phyloP scores from a whole-genome alignment of 2,113 vertebrate species.

The Eulacestoma nigropectus region DNA sequence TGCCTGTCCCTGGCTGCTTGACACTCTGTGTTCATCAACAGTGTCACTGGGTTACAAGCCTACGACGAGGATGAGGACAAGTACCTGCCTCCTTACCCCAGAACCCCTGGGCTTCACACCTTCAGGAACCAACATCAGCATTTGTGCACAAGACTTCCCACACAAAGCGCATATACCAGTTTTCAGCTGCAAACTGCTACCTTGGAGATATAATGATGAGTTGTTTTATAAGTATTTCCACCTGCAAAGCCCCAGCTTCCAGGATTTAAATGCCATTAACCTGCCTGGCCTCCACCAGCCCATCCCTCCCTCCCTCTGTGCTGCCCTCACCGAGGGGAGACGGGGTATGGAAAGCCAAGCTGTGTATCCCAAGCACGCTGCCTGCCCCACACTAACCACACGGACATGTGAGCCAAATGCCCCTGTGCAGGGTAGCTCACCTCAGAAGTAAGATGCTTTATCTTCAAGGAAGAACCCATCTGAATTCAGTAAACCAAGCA shows the following conservation, averaged over 20 bases:
- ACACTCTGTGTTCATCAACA: fast-evolving
- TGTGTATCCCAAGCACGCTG: fast-evolving
- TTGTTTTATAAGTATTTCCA: neutral
- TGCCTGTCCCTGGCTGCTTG: neutral
- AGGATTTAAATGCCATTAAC: neutral
- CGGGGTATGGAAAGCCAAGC: neutral
- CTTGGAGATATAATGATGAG: neutral
- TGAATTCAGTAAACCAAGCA: neutral
- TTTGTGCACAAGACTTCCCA: neutral
- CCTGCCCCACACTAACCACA: fast-evolving
- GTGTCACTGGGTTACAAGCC: neutral
- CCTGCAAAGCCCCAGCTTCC: neutral
- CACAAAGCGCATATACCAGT: fast-evolving
- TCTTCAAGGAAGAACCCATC: neutral
- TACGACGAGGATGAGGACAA: neutral
- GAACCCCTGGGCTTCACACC: neutral
- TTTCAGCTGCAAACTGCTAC: neutral
- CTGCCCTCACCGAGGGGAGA: neutral
- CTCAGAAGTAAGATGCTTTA: neutral
- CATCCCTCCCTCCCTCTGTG: neutral
- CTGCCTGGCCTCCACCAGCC: neutral
- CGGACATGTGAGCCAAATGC: neutral
- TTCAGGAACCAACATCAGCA: neutral
- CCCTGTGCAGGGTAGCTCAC: neutral
- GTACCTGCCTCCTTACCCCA: fast-evolving